Evolutionary conservation across 2,888 invertebrate species (phyloP).

Genomic region (Pyrgus malvae): DNA sequence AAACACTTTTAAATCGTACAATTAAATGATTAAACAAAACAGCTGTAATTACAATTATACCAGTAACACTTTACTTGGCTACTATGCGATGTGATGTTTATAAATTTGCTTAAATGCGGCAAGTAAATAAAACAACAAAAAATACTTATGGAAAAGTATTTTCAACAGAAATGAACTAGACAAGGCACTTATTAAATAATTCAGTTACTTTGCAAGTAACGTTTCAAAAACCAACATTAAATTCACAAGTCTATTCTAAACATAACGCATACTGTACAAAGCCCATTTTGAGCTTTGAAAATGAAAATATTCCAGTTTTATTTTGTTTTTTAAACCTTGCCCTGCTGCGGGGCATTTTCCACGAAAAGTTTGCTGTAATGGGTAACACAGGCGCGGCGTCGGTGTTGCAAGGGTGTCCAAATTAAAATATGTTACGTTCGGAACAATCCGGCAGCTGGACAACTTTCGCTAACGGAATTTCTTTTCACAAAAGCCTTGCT

Average conservation of each 20-base stretch:
- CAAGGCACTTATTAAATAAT: too few species aligned
- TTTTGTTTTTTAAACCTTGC: conserved; percentile 3
- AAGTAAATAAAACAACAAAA: too few species aligned
- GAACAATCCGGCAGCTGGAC: neutral
- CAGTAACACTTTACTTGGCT: too few species aligned
- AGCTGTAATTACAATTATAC: too few species aligned
- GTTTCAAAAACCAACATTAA: neutral
- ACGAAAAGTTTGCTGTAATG: conserved; percentile 14
- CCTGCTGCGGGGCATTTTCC: conserved; percentile 2
- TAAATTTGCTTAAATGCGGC: too few species aligned
- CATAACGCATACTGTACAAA: neutral
- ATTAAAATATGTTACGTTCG: conserved; percentile 16
- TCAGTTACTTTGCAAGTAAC: too few species aligned
- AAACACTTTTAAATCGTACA: too few species aligned
- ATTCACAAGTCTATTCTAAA: neutral
- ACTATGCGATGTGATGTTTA: too few species aligned
- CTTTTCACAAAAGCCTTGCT: neutral
- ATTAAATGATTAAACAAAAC: too few species aligned
- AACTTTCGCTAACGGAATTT: neutral
- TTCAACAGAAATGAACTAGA: too few species aligned
- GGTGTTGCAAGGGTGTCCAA: neutral
- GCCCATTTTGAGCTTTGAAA: neutral
- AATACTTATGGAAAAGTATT: too few species aligned
- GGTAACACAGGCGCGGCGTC: neutral
- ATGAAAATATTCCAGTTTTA: conserved; percentile 19